These are phyloP conservation scores for Escarpia spicata DNA, from an alignment of 2,888 invertebrate genomes.

Conservation along the genomic window DNA sequence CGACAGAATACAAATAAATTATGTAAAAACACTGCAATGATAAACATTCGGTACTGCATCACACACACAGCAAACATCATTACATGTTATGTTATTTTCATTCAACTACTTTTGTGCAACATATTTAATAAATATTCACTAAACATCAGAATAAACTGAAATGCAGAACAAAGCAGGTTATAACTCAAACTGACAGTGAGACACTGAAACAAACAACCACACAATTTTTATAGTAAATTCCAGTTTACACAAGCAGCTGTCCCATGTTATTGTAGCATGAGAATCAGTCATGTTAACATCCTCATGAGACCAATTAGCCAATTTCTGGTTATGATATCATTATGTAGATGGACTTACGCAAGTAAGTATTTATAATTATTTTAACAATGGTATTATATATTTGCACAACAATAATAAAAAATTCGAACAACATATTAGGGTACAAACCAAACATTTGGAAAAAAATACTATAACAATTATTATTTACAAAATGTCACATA, in stretches of 20 bases:
- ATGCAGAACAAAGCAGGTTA: not conserved
- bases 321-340: too few relatives aligned
- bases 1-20: not conserved
- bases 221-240: not conserved
- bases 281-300: too few relatives aligned
- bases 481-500: not conserved
- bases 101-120: not conserved
- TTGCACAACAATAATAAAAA: not conserved
- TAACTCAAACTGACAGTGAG: not conserved
- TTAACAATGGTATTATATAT: not conserved
- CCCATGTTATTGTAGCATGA: too few relatives aligned
- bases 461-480: not conserved
- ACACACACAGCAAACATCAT: not conserved
- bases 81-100: not conserved
- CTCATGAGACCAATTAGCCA: too few relatives aligned
- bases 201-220: not conserved
- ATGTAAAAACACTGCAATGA: constrained; percentile 1
- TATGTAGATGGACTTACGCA: too few relatives aligned
- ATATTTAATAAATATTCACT: not conserved
- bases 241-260: too few relatives aligned
- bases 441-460: not conserved
- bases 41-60: not conserved
- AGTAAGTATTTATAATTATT: too few relatives aligned
- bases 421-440: not conserved
- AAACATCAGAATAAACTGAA: not conserved